A percentile compares a stretch with the other conserved stretches of the same genome.
These are phyloP conservation scores for Drosophila helvetica DNA, from an alignment of 2,888 invertebrate species.

Conservation along the genomic window DNA sequence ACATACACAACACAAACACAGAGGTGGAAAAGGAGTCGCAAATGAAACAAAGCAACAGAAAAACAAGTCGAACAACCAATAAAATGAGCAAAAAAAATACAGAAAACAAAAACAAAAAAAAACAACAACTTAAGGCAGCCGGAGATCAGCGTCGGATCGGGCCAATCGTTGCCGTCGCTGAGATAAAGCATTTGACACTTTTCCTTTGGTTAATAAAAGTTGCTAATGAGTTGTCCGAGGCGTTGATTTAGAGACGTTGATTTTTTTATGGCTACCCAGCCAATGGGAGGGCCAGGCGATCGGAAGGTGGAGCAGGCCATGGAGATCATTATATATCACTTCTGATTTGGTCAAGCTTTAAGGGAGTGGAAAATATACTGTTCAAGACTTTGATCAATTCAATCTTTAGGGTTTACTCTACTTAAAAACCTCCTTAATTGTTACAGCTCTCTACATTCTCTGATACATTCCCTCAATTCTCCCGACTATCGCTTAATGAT, in stretches of 20 bases:
- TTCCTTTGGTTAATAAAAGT: slow-evolving; percentile 69
- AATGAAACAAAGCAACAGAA: background rate
- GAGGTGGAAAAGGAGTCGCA: background rate
- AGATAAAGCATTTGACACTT: no score
- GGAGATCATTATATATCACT: no score
- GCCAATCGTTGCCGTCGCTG: no score
- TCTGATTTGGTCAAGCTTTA: no score
- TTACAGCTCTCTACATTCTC: background rate
- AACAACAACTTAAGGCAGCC: no score
- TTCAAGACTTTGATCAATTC: no score
- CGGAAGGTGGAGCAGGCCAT: background rate
- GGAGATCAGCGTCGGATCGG: no score
- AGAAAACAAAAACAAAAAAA: slow-evolving; percentile 18
- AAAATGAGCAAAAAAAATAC: slow-evolving; percentile 32
- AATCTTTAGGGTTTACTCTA: no score
- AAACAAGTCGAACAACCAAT: slow-evolving; percentile 35
- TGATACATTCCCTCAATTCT: background rate
- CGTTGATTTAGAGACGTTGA: no score
- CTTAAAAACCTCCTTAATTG: background rate
- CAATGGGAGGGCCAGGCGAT: slow-evolving; percentile 49
- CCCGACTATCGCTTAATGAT: background rate
- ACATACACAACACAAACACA: slow-evolving; percentile 15
- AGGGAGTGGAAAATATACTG: no score
- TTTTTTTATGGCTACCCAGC: slow-evolving; percentile 33
- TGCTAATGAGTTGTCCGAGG: slow-evolving; percentile 60